phyloP scores from a whole-genome alignment of 2,797 vertebrate species.

The Microctenopoma stevenorrisi region DNA sequence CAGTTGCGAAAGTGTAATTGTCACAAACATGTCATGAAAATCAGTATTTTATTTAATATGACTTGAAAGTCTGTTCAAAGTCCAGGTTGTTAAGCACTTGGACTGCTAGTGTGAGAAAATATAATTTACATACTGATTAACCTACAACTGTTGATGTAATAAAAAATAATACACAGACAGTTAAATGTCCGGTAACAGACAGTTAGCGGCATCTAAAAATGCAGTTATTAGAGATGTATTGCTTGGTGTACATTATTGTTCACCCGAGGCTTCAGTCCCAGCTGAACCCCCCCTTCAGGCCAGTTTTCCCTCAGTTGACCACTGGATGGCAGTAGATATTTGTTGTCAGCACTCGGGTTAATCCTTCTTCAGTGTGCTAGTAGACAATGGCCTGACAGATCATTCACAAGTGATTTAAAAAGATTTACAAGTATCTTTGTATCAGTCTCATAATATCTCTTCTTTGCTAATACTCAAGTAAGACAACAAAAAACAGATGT shows the following conservation, averaged over 20 bases:
- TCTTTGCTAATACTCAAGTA: no score
- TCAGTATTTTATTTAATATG: background rate
- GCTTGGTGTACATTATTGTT: background rate
- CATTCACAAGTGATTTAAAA: no score
- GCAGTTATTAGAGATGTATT: background rate
- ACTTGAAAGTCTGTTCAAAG: no score
- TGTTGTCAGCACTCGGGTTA: background rate
- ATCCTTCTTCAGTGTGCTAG: no score
- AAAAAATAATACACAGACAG: background rate
- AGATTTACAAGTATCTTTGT: no score
- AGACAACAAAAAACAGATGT: no score
- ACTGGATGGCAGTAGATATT: constrained; percentile 65
- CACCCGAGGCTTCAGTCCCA: background rate
- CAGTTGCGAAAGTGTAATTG: background rate
- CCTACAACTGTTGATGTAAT: background rate
- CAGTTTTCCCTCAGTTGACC: constrained; percentile 29
- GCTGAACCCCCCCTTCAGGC: background rate
- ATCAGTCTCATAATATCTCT: no score
- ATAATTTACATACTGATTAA: background rate
- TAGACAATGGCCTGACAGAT: no score
- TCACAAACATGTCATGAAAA: background rate
- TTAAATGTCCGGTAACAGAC: no score
- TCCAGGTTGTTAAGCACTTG: no score
- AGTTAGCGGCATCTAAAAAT: background rate
- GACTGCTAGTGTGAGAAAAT: no score